A percentile compares a stretch with the other conserved stretches of the same genome.
phyloP scores from a whole-genome alignment of 2,888 invertebrate species.

The Tribolium freemani region DNA sequence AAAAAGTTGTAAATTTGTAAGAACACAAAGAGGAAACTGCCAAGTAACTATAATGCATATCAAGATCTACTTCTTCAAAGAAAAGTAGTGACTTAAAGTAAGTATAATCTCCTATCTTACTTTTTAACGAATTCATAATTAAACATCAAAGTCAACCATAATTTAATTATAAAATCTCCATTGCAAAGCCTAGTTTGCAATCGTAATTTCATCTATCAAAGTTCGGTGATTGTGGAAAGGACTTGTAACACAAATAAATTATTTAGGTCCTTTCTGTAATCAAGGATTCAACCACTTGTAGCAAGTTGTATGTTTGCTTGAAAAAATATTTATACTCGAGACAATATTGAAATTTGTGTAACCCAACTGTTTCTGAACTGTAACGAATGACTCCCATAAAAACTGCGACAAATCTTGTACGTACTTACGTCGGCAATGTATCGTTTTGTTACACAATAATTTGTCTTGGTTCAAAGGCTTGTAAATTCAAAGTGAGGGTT shows the following conservation, averaged over 20 bases:
- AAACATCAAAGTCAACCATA: background rate
- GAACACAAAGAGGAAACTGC: too few relatives aligned
- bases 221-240: background rate
- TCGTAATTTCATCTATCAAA: background rate
- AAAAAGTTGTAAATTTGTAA: too few relatives aligned
- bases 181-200: background rate
- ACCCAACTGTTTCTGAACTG: too few relatives aligned
- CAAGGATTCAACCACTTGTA: background rate
- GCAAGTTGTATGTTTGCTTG: background rate
- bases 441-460: background rate
- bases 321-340: background rate
- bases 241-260: background rate
- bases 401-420: background rate
- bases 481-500: background rate
- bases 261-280: background rate
- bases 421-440: background rate
- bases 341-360: too few relatives aligned
- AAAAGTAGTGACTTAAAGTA: too few relatives aligned
- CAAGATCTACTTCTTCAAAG: too few relatives aligned
- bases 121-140: background rate
- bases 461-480: background rate
- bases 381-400: background rate
- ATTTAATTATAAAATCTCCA: background rate
- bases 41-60: too few relatives aligned
- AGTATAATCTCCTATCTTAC: too few relatives aligned